A percentile compares a stretch with the other conserved stretches of the same genome.
Conservation (phyloP, 2,888 invertebrate genomes). For the Cryptocephalus moraei region DNA sequence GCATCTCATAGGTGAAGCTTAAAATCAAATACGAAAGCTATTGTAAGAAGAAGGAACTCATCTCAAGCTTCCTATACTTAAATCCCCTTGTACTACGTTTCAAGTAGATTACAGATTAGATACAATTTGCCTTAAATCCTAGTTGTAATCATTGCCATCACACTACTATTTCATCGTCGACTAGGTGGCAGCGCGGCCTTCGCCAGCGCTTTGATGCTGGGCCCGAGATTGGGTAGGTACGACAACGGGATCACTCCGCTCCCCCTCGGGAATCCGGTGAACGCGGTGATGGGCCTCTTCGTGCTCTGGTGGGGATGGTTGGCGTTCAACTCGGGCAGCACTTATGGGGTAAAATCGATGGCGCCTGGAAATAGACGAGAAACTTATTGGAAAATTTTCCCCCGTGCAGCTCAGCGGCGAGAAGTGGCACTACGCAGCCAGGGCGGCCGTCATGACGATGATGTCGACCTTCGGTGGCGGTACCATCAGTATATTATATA, state of each 20-base stretch:
- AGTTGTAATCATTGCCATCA: no score
- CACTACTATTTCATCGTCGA: no score
- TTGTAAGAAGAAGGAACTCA: no score
- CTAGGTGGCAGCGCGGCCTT: constrained; percentile 64
- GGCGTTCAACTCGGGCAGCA: constrained; percentile 89
- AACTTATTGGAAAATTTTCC: not conserved
- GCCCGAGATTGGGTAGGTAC: constrained; percentile 78
- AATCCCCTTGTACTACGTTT: no score
- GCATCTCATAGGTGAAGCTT: constrained; percentile 62
- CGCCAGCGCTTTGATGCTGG: constrained; percentile 82
- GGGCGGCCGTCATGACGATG: constrained; percentile 85
- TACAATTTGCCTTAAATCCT: no score
- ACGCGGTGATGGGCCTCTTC: constrained; percentile 84
- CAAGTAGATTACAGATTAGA: no score
- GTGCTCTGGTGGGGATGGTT: constrained; percentile 97
- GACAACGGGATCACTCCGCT: constrained; percentile 63
- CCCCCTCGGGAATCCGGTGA: constrained; percentile 80
- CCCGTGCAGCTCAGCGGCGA: constrained; percentile 55
- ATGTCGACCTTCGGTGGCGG: constrained; percentile 88
- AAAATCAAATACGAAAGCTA: no score
- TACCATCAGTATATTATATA: constrained; percentile 54
- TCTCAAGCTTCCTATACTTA: no score
- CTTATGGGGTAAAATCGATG: constrained; percentile 52
- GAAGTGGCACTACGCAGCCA: constrained; percentile 86
- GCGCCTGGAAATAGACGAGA: no score